Evolutionary conservation across 2,888 invertebrate species (phyloP).

Genomic region (Agelastica alni): DNA sequence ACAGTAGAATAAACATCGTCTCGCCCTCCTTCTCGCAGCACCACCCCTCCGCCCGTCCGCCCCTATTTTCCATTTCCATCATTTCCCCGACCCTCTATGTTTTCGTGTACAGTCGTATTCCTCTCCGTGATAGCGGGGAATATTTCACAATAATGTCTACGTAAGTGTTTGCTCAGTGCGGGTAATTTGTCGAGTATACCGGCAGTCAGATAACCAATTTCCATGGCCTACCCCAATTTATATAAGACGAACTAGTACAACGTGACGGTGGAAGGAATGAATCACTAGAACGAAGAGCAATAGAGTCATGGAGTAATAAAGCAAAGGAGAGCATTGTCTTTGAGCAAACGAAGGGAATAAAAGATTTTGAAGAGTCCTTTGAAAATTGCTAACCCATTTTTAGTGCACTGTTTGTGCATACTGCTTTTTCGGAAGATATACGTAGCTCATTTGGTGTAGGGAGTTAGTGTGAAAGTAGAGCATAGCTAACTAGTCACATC

Average conservation of each 20-base stretch:
- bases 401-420: no score
- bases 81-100: slow-evolving; percentile 18
- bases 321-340: no score
- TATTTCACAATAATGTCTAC: slow-evolving; percentile 45
- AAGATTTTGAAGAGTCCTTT: no score
- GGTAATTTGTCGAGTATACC: slow-evolving; percentile 39
- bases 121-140: slow-evolving; percentile 36
- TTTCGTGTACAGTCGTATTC: slow-evolving; percentile 14
- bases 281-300: slow-evolving; percentile 4
- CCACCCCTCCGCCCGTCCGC: not conserved
- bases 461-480: no score
- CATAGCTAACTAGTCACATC: no score
- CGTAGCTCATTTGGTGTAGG: no score
- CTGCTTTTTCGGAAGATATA: no score
- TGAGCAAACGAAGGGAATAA: not conserved
- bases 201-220: slow-evolving; percentile 33
- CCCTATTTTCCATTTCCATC: slow-evolving; percentile 2
- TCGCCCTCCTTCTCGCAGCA: no score
- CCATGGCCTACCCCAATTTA: slow-evolving; percentile 34
- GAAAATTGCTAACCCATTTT: no score
- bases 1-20: not conserved
- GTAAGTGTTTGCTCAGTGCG: slow-evolving; percentile 44
- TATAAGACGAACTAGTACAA: slow-evolving; percentile 4
- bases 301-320: no score
- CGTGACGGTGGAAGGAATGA: not conserved